Base-by-base conservation (phyloP, 92 coral and sea anemone genomes). In the Palythoa grandis region DNA sequence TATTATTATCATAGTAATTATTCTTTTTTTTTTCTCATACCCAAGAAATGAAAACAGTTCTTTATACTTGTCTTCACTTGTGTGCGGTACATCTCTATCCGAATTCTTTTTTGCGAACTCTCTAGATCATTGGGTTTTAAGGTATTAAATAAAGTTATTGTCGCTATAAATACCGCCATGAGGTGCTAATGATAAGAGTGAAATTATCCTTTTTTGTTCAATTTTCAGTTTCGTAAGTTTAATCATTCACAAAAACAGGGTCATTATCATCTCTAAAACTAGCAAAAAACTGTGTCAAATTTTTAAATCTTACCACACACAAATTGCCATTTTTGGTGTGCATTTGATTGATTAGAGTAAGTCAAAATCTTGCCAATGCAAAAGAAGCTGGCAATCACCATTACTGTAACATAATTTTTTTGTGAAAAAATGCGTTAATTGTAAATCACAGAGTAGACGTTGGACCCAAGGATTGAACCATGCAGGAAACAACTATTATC, bases 401-500 rank as follows among this genome's bases (percentile, higher is more conserved):
- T 8, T 29, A 1, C 35, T 1, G 35, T 8, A 43, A 43, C 7
- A 43, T 8, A 5, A 5, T 43, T 43, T 43, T 40, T 43, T 43
- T 43, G 50, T 43, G 50, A 43, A 43, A 43, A 43, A 43, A 43
- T 43, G 50, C 50, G 6, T 43, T 43, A 8, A 43, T 43, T 8
- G 9, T 43, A 43, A 43, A 8, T 43, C 9, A 43, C 9, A 43
- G 50, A 43, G 9, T 43, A 29, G 50, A 43, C 50, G 50, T 43
- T 5, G 7, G 50, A 43, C 9, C 50, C 6, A 43, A 43, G 9
- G 50, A 43, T 75, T 52, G 79, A 78, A 76, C 43, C 35, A 29
- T 29, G 35, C 89, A 3, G 70, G 78, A 75, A 48, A 86, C 43
- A 56, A 82, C 70, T 47, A 50, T 92, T 8, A 89, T 78, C 78